Evolutionary conservation across 2,888 invertebrate genomes (phyloP), one percentile per base, ranked within the genome.

Genomic region (Tiliacea citrago): DNA sequence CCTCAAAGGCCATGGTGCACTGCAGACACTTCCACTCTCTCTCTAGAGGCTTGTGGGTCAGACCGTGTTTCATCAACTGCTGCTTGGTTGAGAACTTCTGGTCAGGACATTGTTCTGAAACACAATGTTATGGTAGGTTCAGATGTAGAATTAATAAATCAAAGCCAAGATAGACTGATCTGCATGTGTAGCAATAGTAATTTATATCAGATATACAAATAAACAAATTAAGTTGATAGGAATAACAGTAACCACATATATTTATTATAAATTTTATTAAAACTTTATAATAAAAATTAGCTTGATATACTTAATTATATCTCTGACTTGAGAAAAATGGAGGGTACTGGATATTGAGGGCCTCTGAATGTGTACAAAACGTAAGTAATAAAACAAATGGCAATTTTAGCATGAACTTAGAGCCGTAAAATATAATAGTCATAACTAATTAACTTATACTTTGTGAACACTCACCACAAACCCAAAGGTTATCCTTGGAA

Each of bases 401-500:
- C n/a, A 16, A n/a, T n/a, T n/a, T n/a, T n/a, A n/a, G n/a, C n/a
- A n/a, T n/a, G n/a, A n/a, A n/a, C 29, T 29, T 29, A 29, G n/a
- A n/a, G 29, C 29, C 29, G 1, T 29, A 29, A 29, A 29, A 29
- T 29, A 29, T 1, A 29, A 29, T 29, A 29, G 29, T 29, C 29
- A 29, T 29, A 29, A n/a, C 2, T 42, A 24, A 12, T 18, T 47
- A 61, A 60, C 12, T 42, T 49, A 45, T 42, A 60, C 2, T 1
- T 35, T 61, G 12, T 4, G 0, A 47, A 60, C 12, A 86, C 93
- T 87, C 76, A 96, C 96, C 96, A 92, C 96, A 96, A 78, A 91
- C 90, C 96, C 96, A 96, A 63, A 94, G 90, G 86, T 94, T 95
- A 76, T 95, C 94, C 78, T 96, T 96, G 2, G 96, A 95, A 88